Base-by-base conservation (phyloP, 2,113 vertebrate genomes). In the Candoia aspera region DNA sequence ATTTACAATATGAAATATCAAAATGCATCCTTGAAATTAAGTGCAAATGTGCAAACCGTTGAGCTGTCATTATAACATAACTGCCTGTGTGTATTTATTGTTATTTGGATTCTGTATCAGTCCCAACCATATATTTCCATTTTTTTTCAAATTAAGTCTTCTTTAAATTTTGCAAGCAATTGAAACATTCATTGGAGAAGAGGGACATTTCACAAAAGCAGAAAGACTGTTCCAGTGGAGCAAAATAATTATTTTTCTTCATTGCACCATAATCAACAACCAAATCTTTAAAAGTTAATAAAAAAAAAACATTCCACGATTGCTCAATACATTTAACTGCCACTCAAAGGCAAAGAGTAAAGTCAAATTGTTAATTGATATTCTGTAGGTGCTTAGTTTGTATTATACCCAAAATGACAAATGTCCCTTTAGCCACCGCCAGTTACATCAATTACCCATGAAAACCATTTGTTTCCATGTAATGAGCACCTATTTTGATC, bases 211-310 rank as follows among this genome's bases (percentile, higher is more conserved):
- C 92, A 49, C 37, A 94, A 89, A 94, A 83, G 23, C 83, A 93
- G 60, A 92, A 84, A 90, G 58, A 95, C 89, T 96, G 94, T 94
- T 96, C 93, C 94, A 93, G 0, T 96, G 91, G 90, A 97, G 94
- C 94, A 97, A 96, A 90, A 87, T 96, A 95, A 94, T 97, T 96
- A 96, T 96, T 97, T 97, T 96, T 95, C 91, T 96, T 96, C 83
- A 94, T 94, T 95, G 92, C 8, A 86, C 87, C 94, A 59, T 86
- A 96, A 97, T 95, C 93, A 96, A 92, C 84, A 92, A 58, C 83
- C 96, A 68, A 94, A 93, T 95, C 84, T 95, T 92, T 33, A 94
- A 95, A 91, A 49, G 91, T 86, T 37, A 37, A 94, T 95, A 62
- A 95, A 94, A 90, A 19, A 59, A 93, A 95, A 92, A 49, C 86